Conservation (phyloP, 2,113 vertebrate genomes). For the Plestiodon gilberti region DNA sequence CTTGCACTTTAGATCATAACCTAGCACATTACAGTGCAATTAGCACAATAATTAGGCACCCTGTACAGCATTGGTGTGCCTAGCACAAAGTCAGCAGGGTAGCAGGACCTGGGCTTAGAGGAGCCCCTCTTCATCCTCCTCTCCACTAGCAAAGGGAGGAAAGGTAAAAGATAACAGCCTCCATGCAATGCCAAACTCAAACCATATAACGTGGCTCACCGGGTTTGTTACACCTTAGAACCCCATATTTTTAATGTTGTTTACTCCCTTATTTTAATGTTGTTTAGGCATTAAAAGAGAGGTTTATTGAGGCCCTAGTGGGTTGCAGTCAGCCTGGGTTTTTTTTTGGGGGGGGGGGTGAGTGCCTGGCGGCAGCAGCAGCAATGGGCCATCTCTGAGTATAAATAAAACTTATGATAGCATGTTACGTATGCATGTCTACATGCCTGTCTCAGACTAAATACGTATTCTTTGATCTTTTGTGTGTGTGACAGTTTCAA, state of each 20-base stretch:
- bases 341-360: too few relatives aligned
- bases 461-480: not conserved
- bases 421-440: not conserved
- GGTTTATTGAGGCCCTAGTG: not conserved
- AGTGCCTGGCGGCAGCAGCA: too few relatives aligned
- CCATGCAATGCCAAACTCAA: not conserved
- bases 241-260: too few relatives aligned
- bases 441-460: too few relatives aligned
- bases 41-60: not conserved
- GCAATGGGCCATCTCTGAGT: not conserved
- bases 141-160: not conserved
- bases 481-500: constrained; percentile 33
- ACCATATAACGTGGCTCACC: not conserved
- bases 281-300: not conserved
- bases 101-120: not conserved
- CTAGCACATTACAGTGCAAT: not conserved
- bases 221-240: not conserved
- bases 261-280: too few relatives aligned
- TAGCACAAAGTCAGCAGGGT: not conserved
- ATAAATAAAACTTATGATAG: not conserved
- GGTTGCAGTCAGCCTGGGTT: too few relatives aligned
- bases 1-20: too few relatives aligned
- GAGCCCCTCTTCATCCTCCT: not conserved
- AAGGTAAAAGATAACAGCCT: not conserved
- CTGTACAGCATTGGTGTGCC: not conserved